Evolutionary conservation across 2,113 vertebrate genomes (phyloP), one percentile per base, ranked within the genome.

Genomic region (Pygoscelis antarcticus): DNA sequence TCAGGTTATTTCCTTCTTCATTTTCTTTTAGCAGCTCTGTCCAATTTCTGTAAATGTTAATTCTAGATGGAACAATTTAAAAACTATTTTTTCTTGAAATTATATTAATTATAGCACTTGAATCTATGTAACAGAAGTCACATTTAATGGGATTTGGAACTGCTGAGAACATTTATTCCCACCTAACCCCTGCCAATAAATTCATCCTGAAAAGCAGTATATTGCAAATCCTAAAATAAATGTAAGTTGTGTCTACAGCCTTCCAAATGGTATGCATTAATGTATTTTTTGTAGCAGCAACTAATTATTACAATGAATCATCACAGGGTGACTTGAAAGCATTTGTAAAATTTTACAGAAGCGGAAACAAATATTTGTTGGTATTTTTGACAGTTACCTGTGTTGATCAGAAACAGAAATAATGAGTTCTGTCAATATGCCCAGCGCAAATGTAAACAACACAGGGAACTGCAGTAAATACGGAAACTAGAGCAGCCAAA

Each of bases 161-260:
- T 81, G 70, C 66, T 19, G 34, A 94, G 89, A 95, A 96, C 85
- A 95, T 96, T 95, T 92, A 89, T 97, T 95, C 89, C 51, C 81
- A 70, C 91, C 62, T 90, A 97, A 93, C 34, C 49, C 65, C 84
- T 96, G 96, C 91, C 93, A 94, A 85, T 83, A 96, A 95, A 94
- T 96, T 94, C 82, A 95, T 70, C 58, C 74, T 87, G 60, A 88
- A 94, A 94, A 93, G 49, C 71, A 72, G 34, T 88, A 79, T 85
- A 78, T 68, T 89, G 55, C 78, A 91, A 89, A 95, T 87, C 81
- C 72, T 93, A 95, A 97, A 97, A 97, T 89, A 97, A 96, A 96
- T 81, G 20, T 70, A 95, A 89, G 80, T 87, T 96, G 83, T 87
- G 87, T 93, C 89, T 96, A 89, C 89, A 92, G 79, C 84, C 94